Base-by-base conservation (phyloP, 2,888 invertebrate genomes). In the Micropterix aruncella region DNA sequence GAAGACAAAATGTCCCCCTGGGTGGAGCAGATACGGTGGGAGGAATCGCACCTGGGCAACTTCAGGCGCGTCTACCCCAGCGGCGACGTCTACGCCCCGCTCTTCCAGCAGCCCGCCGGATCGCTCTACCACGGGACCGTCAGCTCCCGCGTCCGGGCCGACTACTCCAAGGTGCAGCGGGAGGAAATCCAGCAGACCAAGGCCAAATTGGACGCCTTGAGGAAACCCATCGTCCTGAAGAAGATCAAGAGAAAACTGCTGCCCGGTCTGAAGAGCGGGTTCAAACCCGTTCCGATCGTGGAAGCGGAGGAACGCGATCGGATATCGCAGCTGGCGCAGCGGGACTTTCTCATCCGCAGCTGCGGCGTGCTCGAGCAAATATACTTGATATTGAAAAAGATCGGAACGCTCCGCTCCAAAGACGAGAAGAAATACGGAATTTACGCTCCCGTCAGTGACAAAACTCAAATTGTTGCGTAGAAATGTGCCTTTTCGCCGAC, bases 121-220 rank as follows among this genome's bases (percentile, higher is more conserved):
- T 82, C 83, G 2, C 65, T 83, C 46, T 87, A 83, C 59, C 80
- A 82, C 41, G 77, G 80, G 51, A 89, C 88, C 0, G 80, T 79
- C 0, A 79, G 85, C 0, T 86, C 86, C 44, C 77, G 83, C 47
- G 84, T 85, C 0, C 74, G 87, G 40, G 86, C 85, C 47, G 83
- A 83, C 56, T 83, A 83, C 42, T 76, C 83, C 0, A 74, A 80
- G 37, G 65, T 77, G 16, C 75, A 85, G 52, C 72, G 83, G 12
- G 79, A 83, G 45, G 83, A 83, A 57, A 74, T 79, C 59, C 46
- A 65, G 65, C 64, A 71, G 60, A 61, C 68, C 1, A 74, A 73
- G 60, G 75, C 73, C 3, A 78, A 75, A 60, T 63, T 72, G 3
- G 79, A 79, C 57, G 75, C 74, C 2, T 59, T 75, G 0, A 76